phyloP scores from a whole-genome alignment of 2,888 invertebrate species.

The Flexamia atlantica region DNA sequence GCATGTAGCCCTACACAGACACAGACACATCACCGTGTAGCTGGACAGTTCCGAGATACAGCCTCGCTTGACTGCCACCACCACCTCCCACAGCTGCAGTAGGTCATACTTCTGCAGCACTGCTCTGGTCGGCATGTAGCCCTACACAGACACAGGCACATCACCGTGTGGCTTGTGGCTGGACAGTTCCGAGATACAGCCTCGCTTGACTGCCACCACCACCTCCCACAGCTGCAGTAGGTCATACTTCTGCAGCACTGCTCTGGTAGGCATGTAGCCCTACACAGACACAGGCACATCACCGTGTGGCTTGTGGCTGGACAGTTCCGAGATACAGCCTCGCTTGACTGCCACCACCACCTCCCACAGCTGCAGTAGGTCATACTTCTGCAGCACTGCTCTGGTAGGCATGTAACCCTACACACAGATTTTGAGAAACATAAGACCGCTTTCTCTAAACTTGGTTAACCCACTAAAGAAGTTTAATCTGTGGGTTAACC shows the following conservation, averaged over 20 bases:
- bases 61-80: conserved; percentile 93
- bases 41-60: conserved; percentile 90
- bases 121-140: conserved; percentile 92
- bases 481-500: too few relatives aligned
- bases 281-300: too few relatives aligned
- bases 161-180: too few relatives aligned
- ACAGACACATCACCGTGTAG: conserved; percentile 88
- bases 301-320: too few relatives aligned
- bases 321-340: conserved; percentile 91
- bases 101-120: conserved; percentile 94
- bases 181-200: conserved; percentile 91
- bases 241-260: conserved; percentile 92
- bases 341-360: conserved; percentile 92
- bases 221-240: conserved; percentile 94
- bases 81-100: conserved; percentile 93
- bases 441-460: too few relatives aligned
- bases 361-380: conserved; percentile 93
- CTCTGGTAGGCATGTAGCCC: conserved; percentile 94
- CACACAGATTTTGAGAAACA: too few relatives aligned
- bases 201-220: conserved; percentile 91
- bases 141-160: too few relatives aligned
- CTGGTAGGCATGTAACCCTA: conserved; percentile 95
- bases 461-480: too few relatives aligned
- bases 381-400: conserved; percentile 90
- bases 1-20: conserved; percentile 88